Evolutionary conservation across 2,113 vertebrate genomes (phyloP).

Genomic region (Pteruthius melanotis): DNA sequence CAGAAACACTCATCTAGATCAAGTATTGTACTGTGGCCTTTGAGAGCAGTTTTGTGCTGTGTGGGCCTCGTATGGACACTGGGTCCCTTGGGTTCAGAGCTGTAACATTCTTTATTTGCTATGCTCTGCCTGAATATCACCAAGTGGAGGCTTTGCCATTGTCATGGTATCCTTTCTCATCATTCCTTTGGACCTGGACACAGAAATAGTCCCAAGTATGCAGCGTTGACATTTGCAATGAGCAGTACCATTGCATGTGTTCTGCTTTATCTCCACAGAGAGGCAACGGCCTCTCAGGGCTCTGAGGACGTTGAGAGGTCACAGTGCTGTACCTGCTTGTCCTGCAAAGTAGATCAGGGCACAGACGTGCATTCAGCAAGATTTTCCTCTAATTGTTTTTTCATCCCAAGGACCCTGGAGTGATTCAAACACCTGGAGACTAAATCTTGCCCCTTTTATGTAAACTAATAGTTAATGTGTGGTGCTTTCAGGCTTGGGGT

Average conservation of each 20-base stretch:
- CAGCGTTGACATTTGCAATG: fast-evolving
- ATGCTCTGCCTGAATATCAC: background rate
- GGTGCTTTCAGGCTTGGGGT: background rate
- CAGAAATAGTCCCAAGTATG: background rate
- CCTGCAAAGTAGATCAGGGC: background rate
- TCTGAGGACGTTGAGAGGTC: fast-evolving
- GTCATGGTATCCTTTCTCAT: background rate
- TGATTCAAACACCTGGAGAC: background rate
- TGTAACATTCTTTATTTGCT: background rate
- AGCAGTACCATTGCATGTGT: fast-evolving
- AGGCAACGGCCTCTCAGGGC: fast-evolving
- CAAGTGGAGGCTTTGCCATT: background rate
- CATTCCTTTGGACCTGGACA: background rate
- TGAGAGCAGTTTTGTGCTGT: background rate
- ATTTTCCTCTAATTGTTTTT: background rate
- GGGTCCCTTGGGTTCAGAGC: background rate
- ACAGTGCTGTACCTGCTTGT: background rate
- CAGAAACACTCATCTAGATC: background rate
- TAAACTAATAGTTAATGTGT: background rate
- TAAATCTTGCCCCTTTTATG: background rate
- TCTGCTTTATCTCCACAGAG: background rate
- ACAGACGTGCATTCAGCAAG: background rate
- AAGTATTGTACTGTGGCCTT: background rate
- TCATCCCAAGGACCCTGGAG: background rate
- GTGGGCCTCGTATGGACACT: background rate